Evolutionary conservation across 2,797 vertebrate genomes (phyloP).

Genomic region (Peromyscus attwateri): DNA sequence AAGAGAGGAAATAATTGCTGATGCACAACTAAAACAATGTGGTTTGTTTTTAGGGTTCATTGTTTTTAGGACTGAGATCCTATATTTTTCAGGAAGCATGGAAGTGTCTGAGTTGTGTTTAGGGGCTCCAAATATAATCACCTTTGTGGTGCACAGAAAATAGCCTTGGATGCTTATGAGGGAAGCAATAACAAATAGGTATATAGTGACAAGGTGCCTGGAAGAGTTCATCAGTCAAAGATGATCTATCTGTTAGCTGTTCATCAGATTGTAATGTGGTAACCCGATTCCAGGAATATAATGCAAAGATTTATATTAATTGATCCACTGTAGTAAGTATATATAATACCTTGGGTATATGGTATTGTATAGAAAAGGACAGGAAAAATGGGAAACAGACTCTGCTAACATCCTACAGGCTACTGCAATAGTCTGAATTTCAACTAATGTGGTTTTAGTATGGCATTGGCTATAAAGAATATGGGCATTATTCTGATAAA

Average conservation of each 20-base stretch:
- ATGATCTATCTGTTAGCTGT: neutral
- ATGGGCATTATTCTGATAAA: slow-evolving; percentile 22
- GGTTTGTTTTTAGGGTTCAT: slow-evolving; percentile 26
- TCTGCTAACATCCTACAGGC: neutral
- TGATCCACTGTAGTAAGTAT: neutral
- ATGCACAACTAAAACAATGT: slow-evolving; percentile 17
- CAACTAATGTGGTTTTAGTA: neutral
- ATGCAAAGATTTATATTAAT: neutral
- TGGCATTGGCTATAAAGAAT: neutral
- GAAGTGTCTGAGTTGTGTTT: slow-evolving; percentile 14
- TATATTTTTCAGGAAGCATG: neutral
- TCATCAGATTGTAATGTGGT: slow-evolving; percentile 9
- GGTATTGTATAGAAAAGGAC: neutral
- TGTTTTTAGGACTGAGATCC: neutral
- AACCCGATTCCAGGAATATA: neutral
- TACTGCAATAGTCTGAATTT: neutral
- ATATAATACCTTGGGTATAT: neutral
- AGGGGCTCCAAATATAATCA: neutral
- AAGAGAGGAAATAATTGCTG: neutral
- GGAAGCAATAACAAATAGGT: slow-evolving; percentile 7
- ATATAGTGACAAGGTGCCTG: neutral
- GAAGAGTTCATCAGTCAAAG: neutral
- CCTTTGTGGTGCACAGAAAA: slow-evolving; percentile 2
- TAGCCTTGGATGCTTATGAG: neutral
- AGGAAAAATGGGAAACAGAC: neutral